Evolutionary conservation across 1,140 invertebrate genomes (phyloP).

Genomic region (Schlechtendalia chinensis): DNA sequence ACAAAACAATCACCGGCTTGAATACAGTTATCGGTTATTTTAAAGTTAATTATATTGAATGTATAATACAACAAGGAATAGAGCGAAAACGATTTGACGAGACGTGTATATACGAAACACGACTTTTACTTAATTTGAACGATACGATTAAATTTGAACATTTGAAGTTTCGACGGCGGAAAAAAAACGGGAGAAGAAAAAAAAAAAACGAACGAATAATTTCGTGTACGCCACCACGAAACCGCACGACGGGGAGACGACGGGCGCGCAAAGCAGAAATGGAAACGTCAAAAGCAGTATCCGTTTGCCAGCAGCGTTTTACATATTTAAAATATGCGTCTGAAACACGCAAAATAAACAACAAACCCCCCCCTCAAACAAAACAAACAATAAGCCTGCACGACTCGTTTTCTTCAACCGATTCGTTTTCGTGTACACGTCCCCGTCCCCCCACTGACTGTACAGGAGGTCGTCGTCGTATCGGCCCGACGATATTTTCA

Average conservation of each 20-base stretch:
- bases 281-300: constrained; percentile 39
- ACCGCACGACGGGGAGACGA: not conserved
- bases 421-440: not conserved
- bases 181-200: no score
- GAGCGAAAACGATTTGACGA: no score
- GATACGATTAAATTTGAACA: not conserved
- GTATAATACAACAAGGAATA: no score
- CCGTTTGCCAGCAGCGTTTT: constrained; percentile 21
- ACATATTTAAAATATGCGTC: constrained; percentile 42
- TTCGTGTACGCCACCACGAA: not conserved
- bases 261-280: not conserved
- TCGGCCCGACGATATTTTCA: not conserved
- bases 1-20: no score
- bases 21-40: no score
- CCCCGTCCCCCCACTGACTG: no score
- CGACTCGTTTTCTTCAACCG: constrained; percentile 18
- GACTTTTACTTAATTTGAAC: not conserved
- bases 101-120: no score
- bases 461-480: no score
- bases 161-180: not conserved
- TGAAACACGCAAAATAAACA: constrained; percentile 7
- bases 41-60: no score
- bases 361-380: no score
- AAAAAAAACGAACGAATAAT: not conserved
- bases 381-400: not conserved